Conservation (phyloP, 2,888 invertebrate species). For the Embidobia sp. region DNA sequence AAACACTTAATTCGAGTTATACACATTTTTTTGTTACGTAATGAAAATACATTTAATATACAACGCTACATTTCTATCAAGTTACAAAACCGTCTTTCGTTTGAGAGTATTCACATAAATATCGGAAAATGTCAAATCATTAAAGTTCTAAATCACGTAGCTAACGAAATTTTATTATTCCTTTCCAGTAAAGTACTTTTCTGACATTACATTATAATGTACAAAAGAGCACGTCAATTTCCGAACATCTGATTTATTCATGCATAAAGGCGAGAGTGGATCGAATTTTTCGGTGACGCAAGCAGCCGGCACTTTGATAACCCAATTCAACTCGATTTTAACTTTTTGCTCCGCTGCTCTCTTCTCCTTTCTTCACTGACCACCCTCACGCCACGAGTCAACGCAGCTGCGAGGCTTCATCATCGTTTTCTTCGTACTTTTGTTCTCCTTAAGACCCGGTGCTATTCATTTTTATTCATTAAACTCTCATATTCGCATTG, state of each 20-base stretch:
- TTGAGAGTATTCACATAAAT: too few relatives aligned
- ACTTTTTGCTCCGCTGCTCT: conserved; percentile 44
- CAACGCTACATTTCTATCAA: too few relatives aligned
- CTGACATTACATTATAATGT: conserved; percentile 39
- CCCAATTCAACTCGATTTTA: conserved; percentile 58
- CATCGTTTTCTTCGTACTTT: conserved; percentile 58
- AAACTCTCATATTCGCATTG: conserved; percentile 58
- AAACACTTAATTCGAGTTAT: too few relatives aligned
- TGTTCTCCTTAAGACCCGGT: conserved; percentile 45
- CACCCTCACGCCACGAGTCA: conserved; percentile 56
- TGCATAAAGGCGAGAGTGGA: conserved; percentile 57
- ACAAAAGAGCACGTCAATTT: conserved; percentile 53
- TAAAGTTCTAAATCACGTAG: conserved; percentile 12
- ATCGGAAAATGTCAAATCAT: conserved; percentile 4
- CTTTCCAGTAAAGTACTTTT: conserved; percentile 16
- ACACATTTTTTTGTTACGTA: too few relatives aligned
- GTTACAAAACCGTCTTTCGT: too few relatives aligned
- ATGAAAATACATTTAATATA: too few relatives aligned
- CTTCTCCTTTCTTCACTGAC: conserved; percentile 55
- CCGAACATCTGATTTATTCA: conserved; percentile 57
- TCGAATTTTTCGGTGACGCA: conserved; percentile 60
- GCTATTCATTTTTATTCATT: conserved; percentile 61
- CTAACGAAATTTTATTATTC: conserved; percentile 37
- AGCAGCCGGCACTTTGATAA: conserved; percentile 55
- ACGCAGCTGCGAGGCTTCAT: conserved; percentile 61